Evolutionary conservation across 2,797 vertebrate genomes (phyloP).

Genomic region (Okamejei kenojei): DNA sequence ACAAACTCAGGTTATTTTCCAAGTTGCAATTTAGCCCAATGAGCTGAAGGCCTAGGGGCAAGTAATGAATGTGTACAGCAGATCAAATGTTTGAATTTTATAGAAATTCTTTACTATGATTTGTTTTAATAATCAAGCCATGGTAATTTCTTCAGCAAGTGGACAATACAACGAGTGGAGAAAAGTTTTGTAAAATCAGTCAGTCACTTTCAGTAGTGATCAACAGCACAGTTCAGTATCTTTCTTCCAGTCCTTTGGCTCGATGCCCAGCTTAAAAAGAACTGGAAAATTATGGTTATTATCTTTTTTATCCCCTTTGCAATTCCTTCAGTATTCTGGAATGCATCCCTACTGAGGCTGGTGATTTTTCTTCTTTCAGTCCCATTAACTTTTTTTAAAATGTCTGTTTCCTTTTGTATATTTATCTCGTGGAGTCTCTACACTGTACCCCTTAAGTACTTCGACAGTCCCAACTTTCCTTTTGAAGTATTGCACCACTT

Average conservation of each 20-base stretch:
- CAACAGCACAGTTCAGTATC: background rate
- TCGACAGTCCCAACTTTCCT: background rate
- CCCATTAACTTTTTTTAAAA: background rate
- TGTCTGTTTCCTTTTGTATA: background rate
- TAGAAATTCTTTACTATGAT: no score
- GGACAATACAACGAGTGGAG: no score
- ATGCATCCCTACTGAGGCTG: background rate
- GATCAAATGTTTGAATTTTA: no score
- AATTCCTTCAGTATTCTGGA: conserved; percentile 20
- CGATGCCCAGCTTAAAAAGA: background rate
- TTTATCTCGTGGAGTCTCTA: background rate
- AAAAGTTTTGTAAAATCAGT: no score
- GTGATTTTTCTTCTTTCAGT: background rate
- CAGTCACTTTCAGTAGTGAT: no score
- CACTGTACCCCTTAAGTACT: background rate
- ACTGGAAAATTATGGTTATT: background rate
- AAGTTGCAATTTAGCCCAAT: no score
- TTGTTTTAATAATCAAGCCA: no score
- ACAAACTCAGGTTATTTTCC: no score
- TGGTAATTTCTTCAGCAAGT: no score
- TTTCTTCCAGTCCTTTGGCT: background rate
- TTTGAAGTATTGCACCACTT: background rate
- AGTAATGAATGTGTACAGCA: no score
- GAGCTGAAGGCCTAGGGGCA: no score
- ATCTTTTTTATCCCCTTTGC: background rate